Base-by-base conservation (phyloP, 2,888 invertebrate species). In the Portevinia maculata region DNA sequence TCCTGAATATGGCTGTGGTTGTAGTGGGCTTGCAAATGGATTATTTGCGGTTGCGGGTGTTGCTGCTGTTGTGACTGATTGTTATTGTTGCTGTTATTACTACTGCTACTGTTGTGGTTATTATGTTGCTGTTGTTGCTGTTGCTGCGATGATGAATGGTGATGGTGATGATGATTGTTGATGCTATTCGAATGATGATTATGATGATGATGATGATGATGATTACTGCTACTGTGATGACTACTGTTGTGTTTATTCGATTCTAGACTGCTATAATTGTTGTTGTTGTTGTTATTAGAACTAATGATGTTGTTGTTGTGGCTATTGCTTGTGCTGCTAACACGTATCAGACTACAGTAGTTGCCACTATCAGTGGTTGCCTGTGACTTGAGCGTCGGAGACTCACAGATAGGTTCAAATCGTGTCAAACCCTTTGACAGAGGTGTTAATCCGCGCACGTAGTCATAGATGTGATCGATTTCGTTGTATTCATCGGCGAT, bases 391-490 rank as follows among this genome's bases (percentile, higher is more conserved):
- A 90, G 85, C n/a, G 89, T 89, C 86, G 87, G 91, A 87, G 88
- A 91, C 90, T 90, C 92, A 34, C 91, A 91, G 39, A 92, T 92
- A 44, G 87, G 92, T 87, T 87, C 92, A 89, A 87, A 92, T 85
- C 86, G 91, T 86, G 89, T 91, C 90, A 86, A 89, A 87, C 94
- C 95, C 89, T 96, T 96, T 4, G 98, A 97, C 28, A 97, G 92
- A 1, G 97, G 97, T 59, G 97, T 97, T 86, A 98, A 95, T 0
- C 98, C 98, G 84, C 98, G 93, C 0, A 98, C 97, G 90, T 98
- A 98, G 89, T 98, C 97, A 89, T 98, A 98, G 85, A 98, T 97
- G 91, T 98, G 97, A 92, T 98, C 98, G 86, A 98, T 97, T 91
- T 98, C 98, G 86, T 98, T 97, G 90, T 98, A 97, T 87, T 97